Evolutionary conservation across 2,888 invertebrate genomes (phyloP).

Genomic region (Xestia sexstrigata): DNA sequence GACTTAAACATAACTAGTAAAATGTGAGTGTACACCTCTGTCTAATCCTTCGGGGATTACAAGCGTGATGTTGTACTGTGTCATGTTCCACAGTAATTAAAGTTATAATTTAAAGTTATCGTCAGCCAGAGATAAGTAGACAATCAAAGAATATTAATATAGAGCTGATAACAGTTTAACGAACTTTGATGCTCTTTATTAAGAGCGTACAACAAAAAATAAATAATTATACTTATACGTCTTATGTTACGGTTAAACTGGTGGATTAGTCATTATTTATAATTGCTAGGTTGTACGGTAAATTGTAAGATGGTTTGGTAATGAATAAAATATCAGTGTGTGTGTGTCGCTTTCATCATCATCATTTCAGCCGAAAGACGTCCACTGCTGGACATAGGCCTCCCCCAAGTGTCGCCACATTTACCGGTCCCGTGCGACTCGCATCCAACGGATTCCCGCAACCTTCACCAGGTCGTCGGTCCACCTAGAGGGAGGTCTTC

Average conservation of each 20-base stretch:
- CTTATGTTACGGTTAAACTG: slow-evolving; percentile 29
- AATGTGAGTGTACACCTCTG: not conserved
- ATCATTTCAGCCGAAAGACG: no score
- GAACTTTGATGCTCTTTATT: slow-evolving; percentile 83
- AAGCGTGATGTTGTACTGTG: not conserved
- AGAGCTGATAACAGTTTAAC: slow-evolving; percentile 83
- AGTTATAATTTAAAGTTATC: slow-evolving; percentile 74
- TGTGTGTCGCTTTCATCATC: no score
- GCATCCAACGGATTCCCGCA: no score
- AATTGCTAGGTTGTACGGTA: slow-evolving; percentile 6
- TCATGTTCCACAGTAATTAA: slow-evolving; percentile 68
- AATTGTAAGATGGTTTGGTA: not conserved
- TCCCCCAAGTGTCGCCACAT: no score
- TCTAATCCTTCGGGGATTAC: not conserved
- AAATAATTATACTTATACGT: slow-evolving; percentile 52
- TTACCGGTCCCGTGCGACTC: no score
- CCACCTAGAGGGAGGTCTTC: no score
- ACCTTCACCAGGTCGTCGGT: no score
- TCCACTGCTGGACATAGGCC: no score
- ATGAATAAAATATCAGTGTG: not conserved
- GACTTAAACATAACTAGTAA: not conserved
- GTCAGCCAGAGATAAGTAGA: slow-evolving; percentile 80
- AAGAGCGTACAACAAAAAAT: slow-evolving; percentile 80
- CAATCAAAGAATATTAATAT: slow-evolving; percentile 87
- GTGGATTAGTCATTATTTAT: slow-evolving; percentile 25